Conservation (phyloP, 2,113 vertebrate genomes). For the Cisticola juncidis region DNA sequence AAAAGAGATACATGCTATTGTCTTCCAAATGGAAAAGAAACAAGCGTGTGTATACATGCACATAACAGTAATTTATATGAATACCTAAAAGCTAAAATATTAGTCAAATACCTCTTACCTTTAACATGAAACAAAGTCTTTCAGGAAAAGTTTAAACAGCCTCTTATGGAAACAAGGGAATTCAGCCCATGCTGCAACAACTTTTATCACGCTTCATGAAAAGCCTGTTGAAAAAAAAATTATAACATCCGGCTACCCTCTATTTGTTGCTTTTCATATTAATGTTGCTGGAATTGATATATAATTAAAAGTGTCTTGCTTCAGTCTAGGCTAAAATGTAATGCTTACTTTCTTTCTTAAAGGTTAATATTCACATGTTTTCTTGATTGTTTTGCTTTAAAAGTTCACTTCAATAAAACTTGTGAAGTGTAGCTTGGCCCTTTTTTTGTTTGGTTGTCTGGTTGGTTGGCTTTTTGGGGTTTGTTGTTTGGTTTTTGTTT, state of each 20-base stretch:
- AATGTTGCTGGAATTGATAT: neutral
- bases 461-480: too few species aligned
- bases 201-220: neutral
- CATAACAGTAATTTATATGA: neutral
- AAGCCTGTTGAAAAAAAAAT: neutral
- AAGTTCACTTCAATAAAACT: constrained; percentile 15
- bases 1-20: neutral
- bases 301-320: neutral
- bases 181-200: neutral
- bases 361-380: neutral
- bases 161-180: fast-evolving
- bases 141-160: neutral
- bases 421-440: neutral
- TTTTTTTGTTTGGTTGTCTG: neutral
- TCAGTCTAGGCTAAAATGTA: neutral
- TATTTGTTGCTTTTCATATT: neutral
- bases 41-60: fast-evolving
- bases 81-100: neutral
- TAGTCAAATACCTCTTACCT: neutral
- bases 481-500: neutral
- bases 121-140: neutral
- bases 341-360: neutral
- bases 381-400: neutral
- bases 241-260: neutral
- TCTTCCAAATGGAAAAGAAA: neutral